Percentiles rank a stretch among this genome's conserved stretches.
Conservation (phyloP, 37 sponge, comb jelly and placozoan species). For the Mnemiopsis leidyi region DNA sequence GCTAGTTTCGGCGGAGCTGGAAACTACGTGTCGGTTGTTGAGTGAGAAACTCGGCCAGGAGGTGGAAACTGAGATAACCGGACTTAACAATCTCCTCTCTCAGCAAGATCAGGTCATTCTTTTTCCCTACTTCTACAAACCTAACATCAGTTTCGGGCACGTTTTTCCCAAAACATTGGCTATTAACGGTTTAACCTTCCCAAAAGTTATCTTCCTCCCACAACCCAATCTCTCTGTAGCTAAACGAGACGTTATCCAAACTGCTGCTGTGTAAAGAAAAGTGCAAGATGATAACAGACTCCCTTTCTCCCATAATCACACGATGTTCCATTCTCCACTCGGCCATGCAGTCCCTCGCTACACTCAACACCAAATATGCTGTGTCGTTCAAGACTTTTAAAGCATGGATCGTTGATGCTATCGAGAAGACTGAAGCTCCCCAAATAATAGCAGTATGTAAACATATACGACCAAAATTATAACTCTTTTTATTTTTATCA, state of each 20-base stretch:
- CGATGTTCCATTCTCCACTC: constrained; percentile 48
- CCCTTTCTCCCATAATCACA: constrained; percentile 11
- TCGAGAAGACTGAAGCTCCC: neutral
- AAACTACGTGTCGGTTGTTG: neutral
- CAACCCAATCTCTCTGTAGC: neutral
- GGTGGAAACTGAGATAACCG: constrained; percentile 33
- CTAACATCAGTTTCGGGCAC: neutral
- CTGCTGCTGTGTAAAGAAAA: constrained; percentile 40
- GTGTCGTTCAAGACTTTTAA: constrained; percentile 44
- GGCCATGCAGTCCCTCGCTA: constrained; percentile 37
- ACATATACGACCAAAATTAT: too few species aligned
- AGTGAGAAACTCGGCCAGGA: constrained; percentile 33
- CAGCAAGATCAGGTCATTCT: constrained; percentile 57
- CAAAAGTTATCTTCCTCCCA: neutral
- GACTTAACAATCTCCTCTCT: neutral
- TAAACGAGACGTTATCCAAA: constrained; percentile 6
- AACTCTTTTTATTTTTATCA: too few species aligned
- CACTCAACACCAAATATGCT: constrained; percentile 23
- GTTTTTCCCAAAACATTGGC: too few species aligned
- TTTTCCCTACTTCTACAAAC: too few species aligned
- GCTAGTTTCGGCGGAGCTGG: neutral
- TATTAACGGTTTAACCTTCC: too few species aligned
- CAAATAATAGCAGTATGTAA: neutral
- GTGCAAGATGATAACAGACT: neutral
- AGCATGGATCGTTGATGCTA: constrained; percentile 21